Percentiles rank a stretch among this genome's conserved stretches.
phyloP scores from a whole-genome alignment of 2,113 vertebrate genomes.

The Cinclus cinclus region DNA sequence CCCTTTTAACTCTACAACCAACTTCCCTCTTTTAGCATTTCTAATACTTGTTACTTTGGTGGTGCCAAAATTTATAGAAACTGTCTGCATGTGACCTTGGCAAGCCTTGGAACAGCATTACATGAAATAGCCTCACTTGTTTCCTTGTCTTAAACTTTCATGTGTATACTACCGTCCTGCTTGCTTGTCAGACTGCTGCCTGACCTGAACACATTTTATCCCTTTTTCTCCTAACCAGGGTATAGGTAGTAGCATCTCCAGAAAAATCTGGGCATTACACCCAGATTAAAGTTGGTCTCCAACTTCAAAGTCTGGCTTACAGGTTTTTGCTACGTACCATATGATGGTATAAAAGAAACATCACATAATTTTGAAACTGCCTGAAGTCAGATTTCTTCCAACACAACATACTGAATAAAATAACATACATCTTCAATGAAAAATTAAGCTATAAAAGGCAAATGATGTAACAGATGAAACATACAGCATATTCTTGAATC shows the following conservation, averaged over 20 bases:
- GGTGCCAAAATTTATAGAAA: not conserved
- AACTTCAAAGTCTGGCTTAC: not conserved
- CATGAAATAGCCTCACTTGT: not conserved
- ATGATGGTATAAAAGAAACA: not conserved
- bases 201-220: not conserved
- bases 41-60: not conserved
- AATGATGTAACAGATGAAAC: not conserved
- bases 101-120: not conserved
- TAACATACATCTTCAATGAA: not conserved
- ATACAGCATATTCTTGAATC: not conserved
- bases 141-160: not conserved
- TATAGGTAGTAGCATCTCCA: not conserved
- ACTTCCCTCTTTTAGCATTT: not conserved
- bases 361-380: not conserved
- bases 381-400: conserved; percentile 11
- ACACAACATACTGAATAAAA: not conserved
- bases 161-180: not conserved
- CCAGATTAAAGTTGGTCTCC: not conserved
- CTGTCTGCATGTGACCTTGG: not conserved
- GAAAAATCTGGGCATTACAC: not conserved
- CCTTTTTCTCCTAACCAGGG: not conserved
- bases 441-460: not conserved
- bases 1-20: not conserved
- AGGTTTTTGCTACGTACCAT: not conserved
- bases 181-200: not conserved